A percentile compares a stretch with the other conserved stretches of the same genome.
Conservation (phyloP, 2,888 invertebrate genomes). For the Gasteruption jaculator region DNA sequence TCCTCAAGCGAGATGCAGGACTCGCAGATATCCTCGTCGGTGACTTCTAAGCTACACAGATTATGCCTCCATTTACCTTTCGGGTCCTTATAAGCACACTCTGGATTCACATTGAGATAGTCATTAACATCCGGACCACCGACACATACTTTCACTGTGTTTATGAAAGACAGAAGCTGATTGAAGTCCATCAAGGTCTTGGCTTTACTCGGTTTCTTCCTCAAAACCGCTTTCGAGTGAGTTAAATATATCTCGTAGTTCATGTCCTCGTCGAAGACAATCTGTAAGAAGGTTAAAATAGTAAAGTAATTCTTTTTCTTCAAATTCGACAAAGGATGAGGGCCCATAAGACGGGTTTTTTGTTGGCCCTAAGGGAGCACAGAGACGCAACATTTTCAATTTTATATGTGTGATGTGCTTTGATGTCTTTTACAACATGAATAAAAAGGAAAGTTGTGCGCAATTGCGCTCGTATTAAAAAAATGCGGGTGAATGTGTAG, state of each 20-base stretch:
- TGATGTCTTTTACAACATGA: no score
- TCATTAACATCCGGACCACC: constrained; percentile 28
- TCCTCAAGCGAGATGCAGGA: constrained; percentile 27
- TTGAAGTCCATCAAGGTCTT: constrained; percentile 26
- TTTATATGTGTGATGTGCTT: no score
- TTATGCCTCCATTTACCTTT: constrained; percentile 31
- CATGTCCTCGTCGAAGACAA: constrained; percentile 28
- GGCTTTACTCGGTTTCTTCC: constrained; percentile 23
- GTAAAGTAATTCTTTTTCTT: no score
- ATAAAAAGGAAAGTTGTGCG: no score
- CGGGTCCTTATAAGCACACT: constrained; percentile 32
- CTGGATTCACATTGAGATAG: constrained; percentile 26
- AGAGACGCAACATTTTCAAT: no score
- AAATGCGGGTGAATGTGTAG: no score
- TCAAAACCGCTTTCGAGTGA: constrained; percentile 24
- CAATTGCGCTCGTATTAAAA: no score
- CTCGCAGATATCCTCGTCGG: constrained; percentile 23
- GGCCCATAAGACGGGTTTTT: no score
- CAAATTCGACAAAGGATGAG: no score
- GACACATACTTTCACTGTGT: constrained; percentile 27
- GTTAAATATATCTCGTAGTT: constrained; percentile 27
- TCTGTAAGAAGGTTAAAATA: constrained; percentile 19
- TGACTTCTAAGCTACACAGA: constrained; percentile 29
- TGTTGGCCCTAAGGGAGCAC: no score
- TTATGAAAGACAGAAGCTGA: constrained; percentile 24